Conservation (phyloP, 2,797 vertebrate genomes). For the Sebastes taczanowskii region DNA sequence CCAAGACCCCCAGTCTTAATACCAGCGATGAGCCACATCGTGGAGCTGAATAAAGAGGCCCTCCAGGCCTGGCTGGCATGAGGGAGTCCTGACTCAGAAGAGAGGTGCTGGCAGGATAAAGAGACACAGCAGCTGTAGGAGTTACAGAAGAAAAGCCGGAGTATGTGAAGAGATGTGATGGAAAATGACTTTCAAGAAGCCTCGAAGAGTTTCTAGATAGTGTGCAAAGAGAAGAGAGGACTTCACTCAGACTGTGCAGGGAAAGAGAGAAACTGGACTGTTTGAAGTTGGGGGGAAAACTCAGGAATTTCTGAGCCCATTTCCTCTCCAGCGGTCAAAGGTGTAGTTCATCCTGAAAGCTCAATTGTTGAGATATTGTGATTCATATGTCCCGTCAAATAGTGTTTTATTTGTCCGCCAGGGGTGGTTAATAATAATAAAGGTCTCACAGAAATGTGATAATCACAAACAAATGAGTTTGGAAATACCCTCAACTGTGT, state of each 20-base stretch:
- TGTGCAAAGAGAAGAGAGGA: neutral
- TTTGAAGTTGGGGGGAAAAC: neutral
- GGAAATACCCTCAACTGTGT: slow-evolving; percentile 15
- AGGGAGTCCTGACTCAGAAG: slow-evolving; percentile 52
- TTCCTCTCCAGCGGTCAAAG: neutral
- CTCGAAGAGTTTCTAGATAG: slow-evolving; percentile 2
- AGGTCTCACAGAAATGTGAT: neutral
- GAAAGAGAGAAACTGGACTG: neutral
- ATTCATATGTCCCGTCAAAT: neutral
- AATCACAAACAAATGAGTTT: neutral
- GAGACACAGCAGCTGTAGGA: slow-evolving; percentile 31
- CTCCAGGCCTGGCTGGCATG: slow-evolving; percentile 32
- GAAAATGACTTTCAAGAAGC: slow-evolving; percentile 13
- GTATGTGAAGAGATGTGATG: slow-evolving; percentile 15
- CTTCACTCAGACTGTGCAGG: neutral
- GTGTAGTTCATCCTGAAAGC: neutral
- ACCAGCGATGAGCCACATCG: slow-evolving; percentile 53
- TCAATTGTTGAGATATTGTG: neutral
- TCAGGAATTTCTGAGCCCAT: neutral
- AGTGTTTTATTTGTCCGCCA: neutral
- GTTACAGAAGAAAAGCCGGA: slow-evolving; percentile 3
- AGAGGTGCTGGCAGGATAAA: slow-evolving; percentile 31
- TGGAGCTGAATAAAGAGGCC: slow-evolving; percentile 42
- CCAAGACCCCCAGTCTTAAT: slow-evolving; percentile 38
- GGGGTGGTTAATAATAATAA: neutral